Conservation (phyloP, 2,888 invertebrate genomes). For the Ernsta delagoae region DNA sequence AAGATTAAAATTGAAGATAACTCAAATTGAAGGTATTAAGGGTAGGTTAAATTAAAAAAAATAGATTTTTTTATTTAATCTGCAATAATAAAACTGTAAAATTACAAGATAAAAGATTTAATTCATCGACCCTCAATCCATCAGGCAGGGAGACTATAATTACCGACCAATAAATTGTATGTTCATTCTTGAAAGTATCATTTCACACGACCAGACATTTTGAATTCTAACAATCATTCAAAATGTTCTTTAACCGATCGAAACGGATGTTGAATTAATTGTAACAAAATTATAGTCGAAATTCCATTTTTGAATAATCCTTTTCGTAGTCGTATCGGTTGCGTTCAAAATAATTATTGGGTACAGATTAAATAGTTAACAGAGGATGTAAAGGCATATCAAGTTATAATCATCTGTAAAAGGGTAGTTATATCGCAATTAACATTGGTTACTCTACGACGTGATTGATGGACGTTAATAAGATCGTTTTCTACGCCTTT, state of each 20-base stretch:
- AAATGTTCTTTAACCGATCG: constrained; percentile 13
- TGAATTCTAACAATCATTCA: constrained; percentile 28
- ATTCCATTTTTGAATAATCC: constrained; percentile 17
- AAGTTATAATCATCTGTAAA: not conserved
- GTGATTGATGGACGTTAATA: constrained; percentile 45
- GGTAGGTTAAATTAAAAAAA: too few relatives aligned
- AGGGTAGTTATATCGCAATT: constrained; percentile 9
- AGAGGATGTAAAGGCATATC: too few relatives aligned
- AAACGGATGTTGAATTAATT: constrained; percentile 17
- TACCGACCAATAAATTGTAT: constrained; percentile 49
- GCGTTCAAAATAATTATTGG: constrained; percentile 31
- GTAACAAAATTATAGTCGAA: constrained; percentile 19
- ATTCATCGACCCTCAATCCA: constrained; percentile 33
- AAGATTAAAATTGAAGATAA: too few relatives aligned
- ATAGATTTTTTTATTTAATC: too few relatives aligned
- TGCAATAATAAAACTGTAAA: not conserved
- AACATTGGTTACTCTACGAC: not conserved
- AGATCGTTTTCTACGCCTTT: constrained; percentile 40
- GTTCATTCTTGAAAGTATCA: constrained; percentile 50
- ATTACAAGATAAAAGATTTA: constrained; percentile 33
- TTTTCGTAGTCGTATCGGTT: constrained; percentile 18
- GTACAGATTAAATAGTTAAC: constrained; percentile 18
- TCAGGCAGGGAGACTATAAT: constrained; percentile 47
- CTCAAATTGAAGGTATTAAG: too few relatives aligned
- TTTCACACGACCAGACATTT: constrained; percentile 44